Conservation (phyloP, 1,140 invertebrate species). For the Drosophila pandora region DNA sequence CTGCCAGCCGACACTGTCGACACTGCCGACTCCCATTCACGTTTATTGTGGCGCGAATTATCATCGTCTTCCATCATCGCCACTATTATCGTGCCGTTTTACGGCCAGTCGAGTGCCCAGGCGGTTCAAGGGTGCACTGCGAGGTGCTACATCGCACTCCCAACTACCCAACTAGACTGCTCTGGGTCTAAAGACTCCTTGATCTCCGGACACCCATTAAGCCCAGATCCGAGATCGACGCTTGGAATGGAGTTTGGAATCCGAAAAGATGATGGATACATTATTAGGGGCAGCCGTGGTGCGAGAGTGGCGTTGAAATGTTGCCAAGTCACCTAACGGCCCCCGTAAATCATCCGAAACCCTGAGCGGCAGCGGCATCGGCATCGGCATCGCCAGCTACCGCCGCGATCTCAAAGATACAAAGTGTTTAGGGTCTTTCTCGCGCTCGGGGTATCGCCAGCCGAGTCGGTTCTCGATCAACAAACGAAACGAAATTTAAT, state of each 20-base stretch:
- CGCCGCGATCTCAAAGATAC: neutral
- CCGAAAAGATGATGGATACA: conserved; percentile 3
- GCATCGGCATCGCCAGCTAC: neutral
- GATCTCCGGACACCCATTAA: conserved; percentile 17
- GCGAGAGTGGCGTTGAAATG: neutral
- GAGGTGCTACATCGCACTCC: conserved; percentile 2
- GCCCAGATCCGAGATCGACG: conserved; percentile 2
- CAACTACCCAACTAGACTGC: neutral
- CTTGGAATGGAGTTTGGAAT: neutral
- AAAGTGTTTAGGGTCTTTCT: neutral
- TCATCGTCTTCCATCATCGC: neutral
- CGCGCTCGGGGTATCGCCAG: neutral
- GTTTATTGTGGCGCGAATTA: conserved; percentile 24
- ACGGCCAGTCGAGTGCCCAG: neutral
- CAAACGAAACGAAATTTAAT: conserved; percentile 45
- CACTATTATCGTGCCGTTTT: neutral
- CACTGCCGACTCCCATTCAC: conserved; percentile 7
- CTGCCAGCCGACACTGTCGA: neutral
- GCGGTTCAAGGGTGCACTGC: conserved; percentile 25
- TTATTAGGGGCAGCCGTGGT: neutral
- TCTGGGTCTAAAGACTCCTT: neutral
- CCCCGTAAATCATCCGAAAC: conserved; percentile 12
- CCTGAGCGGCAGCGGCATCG: neutral
- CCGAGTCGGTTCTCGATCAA: conserved; percentile 4
- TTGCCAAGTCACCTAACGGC: conserved; percentile 8